Percentiles rank a stretch among this genome's conserved stretches.
Evolutionary conservation across 2,797 vertebrate genomes (phyloP).

Genomic region (Hemibagrus guttatus): DNA sequence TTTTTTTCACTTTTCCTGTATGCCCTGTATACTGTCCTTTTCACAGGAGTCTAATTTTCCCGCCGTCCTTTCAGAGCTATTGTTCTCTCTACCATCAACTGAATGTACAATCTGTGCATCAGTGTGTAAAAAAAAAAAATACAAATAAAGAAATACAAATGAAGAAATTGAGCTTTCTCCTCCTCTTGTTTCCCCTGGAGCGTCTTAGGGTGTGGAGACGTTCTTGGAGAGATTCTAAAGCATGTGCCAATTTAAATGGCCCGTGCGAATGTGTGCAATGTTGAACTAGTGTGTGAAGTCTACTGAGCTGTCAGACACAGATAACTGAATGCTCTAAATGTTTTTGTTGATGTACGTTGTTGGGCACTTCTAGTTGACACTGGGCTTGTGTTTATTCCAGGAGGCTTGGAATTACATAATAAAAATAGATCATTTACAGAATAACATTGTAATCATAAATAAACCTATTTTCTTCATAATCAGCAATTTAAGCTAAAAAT

Average conservation of each 20-base stretch:
- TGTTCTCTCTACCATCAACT: background rate
- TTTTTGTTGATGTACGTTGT: conserved; percentile 43
- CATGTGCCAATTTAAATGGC: conserved; percentile 67
- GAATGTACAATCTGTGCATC: background rate
- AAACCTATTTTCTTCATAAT: too few relatives aligned
- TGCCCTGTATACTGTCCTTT: conserved; percentile 7
- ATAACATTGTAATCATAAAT: too few relatives aligned
- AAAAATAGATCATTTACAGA: background rate
- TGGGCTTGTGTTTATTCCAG: conserved; percentile 18
- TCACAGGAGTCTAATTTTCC: conserved; percentile 27
- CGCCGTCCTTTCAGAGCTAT: background rate
- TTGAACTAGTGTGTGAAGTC: conserved; percentile 68
- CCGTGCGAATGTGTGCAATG: conserved; percentile 70
- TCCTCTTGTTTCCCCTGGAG: background rate
- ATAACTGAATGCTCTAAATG: conserved; percentile 56
- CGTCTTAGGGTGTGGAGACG: conserved; percentile 13
- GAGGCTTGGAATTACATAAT: background rate
- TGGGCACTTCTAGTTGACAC: conserved; percentile 3
- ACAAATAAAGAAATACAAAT: background rate
- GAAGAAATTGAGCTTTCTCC: background rate
- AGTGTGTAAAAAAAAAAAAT: background rate
- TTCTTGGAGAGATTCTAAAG: conserved; percentile 14
- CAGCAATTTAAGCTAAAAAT: background rate
- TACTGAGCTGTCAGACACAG: conserved; percentile 70
- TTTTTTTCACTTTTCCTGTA: background rate